Base-by-base conservation (phyloP, 2,888 invertebrate genomes). In the Anorthoa munda region DNA sequence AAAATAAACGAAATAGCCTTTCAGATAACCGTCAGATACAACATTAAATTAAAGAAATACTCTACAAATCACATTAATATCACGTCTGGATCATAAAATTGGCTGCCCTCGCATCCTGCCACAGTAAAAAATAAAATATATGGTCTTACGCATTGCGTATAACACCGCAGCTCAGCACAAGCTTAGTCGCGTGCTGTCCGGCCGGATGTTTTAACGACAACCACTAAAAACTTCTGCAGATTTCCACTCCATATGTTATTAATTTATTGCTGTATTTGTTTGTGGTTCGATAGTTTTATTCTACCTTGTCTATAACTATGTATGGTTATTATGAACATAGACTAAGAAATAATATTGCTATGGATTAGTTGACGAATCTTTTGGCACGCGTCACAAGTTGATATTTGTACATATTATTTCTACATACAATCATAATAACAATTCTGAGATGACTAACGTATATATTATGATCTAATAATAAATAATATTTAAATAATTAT, bases 121-220 rank as follows among this genome's bases (percentile, higher is more conserved):
- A 0, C 18, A 63, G 18, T 61, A 83, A 72, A 74, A 66, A 69
- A 53, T 58, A 53, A 70, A 78, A 83, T 68, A 50, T 61, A 78
- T 65, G 55, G 66, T 66, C 56, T 66, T 81, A 75, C 85, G 86
- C 86, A 85, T 72, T 85, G 85, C 85, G 78, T 39, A 39, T 39
- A 39, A 39, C 39, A 39, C 9, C 74, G 75, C 59, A 63, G 56
- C 71, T 21, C 21, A 72, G 67, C 66, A 75, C 61, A 53, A 72
- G 64, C 69, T 66, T 63, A 77, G 48, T 78, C 66, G 85, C 69
- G 59, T 79, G 72, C 58, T 82, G 59, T 61, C 64, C 60, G 63
- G 46, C 48, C 11, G 63, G 64, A n/a, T 39, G 46, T 66, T 72
- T 79, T 70, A 53, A 64, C 80, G 65, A 69, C 48, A 45, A 23